These are phyloP conservation scores for Biston betularia DNA, from an alignment of 2,888 invertebrate genomes.

Conservation along the genomic window DNA sequence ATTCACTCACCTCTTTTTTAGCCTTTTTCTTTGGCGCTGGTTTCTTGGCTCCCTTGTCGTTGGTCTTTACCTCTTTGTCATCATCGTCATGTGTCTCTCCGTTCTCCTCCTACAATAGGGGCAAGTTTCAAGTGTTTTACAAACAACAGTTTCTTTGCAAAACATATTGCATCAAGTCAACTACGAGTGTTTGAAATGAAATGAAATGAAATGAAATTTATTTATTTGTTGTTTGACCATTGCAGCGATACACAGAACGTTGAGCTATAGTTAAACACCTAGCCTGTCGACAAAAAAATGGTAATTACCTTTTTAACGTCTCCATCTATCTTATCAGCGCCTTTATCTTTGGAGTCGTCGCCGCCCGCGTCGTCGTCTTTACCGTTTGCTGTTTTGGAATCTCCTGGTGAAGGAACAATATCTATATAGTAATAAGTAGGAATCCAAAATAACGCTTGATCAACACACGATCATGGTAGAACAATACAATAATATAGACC, in stretches of 20 bases:
- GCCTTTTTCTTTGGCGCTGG: slow-evolving; percentile 77
- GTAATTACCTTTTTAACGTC: slow-evolving; percentile 71
- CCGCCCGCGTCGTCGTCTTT: slow-evolving; percentile 73
- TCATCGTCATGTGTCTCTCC: slow-evolving; percentile 82
- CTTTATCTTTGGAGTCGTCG: slow-evolving; percentile 74
- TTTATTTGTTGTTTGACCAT: too few relatives aligned
- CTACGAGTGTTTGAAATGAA: too few relatives aligned
- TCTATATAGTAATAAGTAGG: background rate
- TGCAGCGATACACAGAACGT: too few relatives aligned
- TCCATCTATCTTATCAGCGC: slow-evolving; percentile 66
- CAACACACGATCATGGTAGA: too few relatives aligned
- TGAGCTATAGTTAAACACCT: too few relatives aligned
- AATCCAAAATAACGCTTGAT: background rate
- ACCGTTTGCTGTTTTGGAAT: slow-evolving; percentile 79
- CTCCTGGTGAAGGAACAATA: slow-evolving; percentile 58
- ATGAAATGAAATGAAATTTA: too few relatives aligned
- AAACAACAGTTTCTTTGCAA: too few relatives aligned
- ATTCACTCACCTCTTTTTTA: slow-evolving; percentile 78
- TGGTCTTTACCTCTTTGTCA: slow-evolving; percentile 74
- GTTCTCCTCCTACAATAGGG: slow-evolving; percentile 74
- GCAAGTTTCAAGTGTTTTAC: slow-evolving; percentile 7
- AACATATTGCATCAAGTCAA: too few relatives aligned
- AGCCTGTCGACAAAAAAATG: too few relatives aligned
- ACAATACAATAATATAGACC: too few relatives aligned
- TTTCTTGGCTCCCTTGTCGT: slow-evolving; percentile 78